Percentiles rank a stretch among this genome's conserved stretches.
Conservation (phyloP, 2,888 invertebrate genomes). For the Heterodera filipjevi region DNA sequence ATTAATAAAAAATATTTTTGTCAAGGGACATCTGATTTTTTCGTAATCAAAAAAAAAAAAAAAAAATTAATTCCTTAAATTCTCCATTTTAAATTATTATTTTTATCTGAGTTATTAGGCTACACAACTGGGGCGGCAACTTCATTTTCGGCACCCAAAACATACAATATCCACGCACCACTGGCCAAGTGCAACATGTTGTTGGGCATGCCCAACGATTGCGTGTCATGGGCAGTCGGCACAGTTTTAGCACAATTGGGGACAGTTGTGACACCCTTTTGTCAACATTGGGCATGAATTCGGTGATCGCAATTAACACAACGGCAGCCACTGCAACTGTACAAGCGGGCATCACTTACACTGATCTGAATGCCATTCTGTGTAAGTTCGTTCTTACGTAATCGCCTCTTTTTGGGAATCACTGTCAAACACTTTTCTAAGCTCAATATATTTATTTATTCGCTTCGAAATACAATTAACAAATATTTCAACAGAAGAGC, state of each 20-base stretch:
- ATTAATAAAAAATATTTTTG: too few relatives aligned
- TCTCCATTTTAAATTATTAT: too few relatives aligned
- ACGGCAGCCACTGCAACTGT: neutral
- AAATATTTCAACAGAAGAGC: too few relatives aligned
- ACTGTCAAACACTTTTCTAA: too few relatives aligned
- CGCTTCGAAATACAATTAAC: too few relatives aligned
- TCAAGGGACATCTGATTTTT: too few relatives aligned
- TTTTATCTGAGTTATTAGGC: too few relatives aligned
- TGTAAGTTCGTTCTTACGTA: too few relatives aligned
- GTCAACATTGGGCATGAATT: slow-evolving; percentile 5
- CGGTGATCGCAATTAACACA: neutral
- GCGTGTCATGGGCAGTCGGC: slow-evolving; percentile 2
- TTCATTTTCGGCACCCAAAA: neutral
- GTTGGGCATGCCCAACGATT: neutral
- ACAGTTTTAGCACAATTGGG: slow-evolving; percentile 11
- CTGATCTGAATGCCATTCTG: neutral
- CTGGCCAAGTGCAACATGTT: neutral
- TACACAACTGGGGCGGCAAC: slow-evolving; percentile 18
- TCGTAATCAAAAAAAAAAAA: too few relatives aligned
- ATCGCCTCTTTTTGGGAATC: too few relatives aligned
- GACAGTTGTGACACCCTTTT: slow-evolving; percentile 15
- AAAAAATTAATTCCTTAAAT: too few relatives aligned
- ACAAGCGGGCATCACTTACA: neutral
- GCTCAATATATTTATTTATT: too few relatives aligned
- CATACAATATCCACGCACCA: neutral